Percentiles rank a stretch among this genome's conserved stretches.
Conservation (phyloP, 2,113 vertebrate species). For the Brienomyrus longianalis region DNA sequence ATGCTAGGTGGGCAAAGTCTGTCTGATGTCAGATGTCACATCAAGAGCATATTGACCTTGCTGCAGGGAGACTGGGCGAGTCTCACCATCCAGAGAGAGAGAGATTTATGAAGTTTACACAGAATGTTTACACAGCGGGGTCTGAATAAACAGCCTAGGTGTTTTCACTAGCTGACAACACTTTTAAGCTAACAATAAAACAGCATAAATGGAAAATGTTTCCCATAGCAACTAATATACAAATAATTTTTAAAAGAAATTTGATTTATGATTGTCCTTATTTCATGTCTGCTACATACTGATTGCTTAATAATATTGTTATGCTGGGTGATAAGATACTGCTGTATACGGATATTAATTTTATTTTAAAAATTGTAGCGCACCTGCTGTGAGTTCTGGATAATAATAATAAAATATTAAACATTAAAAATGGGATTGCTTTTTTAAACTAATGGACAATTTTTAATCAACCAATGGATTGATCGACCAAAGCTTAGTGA, state of each 20-base stretch:
- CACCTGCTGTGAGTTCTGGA: neutral
- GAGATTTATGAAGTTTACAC: constrained; percentile 14
- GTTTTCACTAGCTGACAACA: neutral
- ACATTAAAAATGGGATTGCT: neutral
- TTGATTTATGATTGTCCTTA: neutral
- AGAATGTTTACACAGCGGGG: constrained; percentile 25
- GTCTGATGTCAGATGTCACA: constrained; percentile 43
- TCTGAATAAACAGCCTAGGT: constrained; percentile 1
- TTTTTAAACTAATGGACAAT: neutral
- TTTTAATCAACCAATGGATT: neutral
- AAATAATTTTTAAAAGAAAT: neutral
- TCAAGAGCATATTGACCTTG: constrained; percentile 37
- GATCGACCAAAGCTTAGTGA: neutral
- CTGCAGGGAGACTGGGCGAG: constrained; percentile 1
- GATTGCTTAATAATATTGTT: neutral
- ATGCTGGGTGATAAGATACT: neutral
- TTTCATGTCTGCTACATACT: neutral
- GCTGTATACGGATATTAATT: neutral
- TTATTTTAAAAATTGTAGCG: neutral
- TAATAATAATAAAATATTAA: neutral
- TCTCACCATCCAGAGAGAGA: constrained; percentile 21
- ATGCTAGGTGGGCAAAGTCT: constrained; percentile 35
- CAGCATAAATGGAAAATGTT: neutral
- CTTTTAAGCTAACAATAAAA: neutral
- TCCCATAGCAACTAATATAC: neutral